Base-by-base conservation (phyloP, 2,113 vertebrate species). In the Eira barbara region DNA sequence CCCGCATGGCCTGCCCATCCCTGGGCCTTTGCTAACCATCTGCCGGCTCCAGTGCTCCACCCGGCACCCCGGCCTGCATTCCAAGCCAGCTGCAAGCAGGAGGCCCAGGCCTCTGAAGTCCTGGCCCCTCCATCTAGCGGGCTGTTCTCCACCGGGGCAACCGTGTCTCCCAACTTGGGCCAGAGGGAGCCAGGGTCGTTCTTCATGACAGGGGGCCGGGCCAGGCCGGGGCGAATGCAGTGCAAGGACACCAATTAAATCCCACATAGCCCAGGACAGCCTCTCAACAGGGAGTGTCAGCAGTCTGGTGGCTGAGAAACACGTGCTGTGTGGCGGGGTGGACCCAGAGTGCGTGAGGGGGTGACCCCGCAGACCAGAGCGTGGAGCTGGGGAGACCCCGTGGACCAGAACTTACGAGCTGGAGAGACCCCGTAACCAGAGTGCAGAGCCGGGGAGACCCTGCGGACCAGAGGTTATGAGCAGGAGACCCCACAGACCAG, bases 271-370 rank as follows among this genome's bases (percentile, higher is more conserved):
- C 3, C 2, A 73, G 52, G 21, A 7, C 42, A 55, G 25, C 27
- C 42, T 47, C 11, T 14, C 69, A 73, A 2, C 23, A 15, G 10
- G 69, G 83, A 67, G 0, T 1, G 4, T 89, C 59, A n/a, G 1
- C 3, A 6, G 21, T 7, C 11, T 15, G 18, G 47, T 17, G 2
- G 2, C 6, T 18, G 39, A 13, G 20, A 3, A 65, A 6, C 14
- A 29, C 9, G 34, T 76, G 52, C 49, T 5, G 42, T 0, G 7
- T 23, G 36, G 6, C 2, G 34, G 17, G 7, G 9, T 12, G 8
- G 80, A 36, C 69, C 7, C 12, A 17, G 52, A 55, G 39, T 1
- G 4, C 21, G 9, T 20, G 13, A 34, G 36, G 11, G 52, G 34
- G 59, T 34, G 61, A n/a, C 61, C 61, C 61, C 2, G 0, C 25